A percentile compares a stretch with the other conserved stretches of the same genome.
These are phyloP conservation scores for Tautogolabrus adspersus DNA, from an alignment of 2,113 vertebrate genomes.

Conservation along the genomic window DNA sequence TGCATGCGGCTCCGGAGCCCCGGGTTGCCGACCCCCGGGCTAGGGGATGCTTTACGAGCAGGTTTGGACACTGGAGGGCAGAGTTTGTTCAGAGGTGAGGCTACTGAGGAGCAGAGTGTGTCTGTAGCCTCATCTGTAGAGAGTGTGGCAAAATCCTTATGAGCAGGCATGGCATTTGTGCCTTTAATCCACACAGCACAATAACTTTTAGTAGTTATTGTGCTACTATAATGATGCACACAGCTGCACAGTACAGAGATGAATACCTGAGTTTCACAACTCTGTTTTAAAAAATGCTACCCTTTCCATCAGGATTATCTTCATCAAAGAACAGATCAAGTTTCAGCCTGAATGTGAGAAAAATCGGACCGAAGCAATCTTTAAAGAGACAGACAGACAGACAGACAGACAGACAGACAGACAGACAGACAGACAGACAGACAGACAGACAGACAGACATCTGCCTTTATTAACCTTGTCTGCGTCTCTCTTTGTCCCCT, in stretches of 20 bases:
- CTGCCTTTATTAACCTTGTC: constrained; percentile 72
- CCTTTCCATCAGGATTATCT: constrained; percentile 22
- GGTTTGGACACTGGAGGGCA: too few species aligned
- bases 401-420: constrained; percentile 41
- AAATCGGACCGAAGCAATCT: constrained; percentile 13
- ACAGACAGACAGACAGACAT: constrained; percentile 47
- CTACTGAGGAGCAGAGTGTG: too few species aligned
- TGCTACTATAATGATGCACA: constrained; percentile 6
- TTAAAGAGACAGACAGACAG: constrained; percentile 47
- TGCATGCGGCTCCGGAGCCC: too few species aligned
- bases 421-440: constrained; percentile 48
- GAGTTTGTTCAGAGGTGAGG: too few species aligned
- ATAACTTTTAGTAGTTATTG: constrained; percentile 14
- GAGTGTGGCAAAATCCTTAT: too few species aligned
- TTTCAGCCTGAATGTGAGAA: constrained; percentile 21
- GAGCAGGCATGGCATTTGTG: neutral
- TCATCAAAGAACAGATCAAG: constrained; percentile 16
- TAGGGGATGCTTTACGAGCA: too few species aligned
- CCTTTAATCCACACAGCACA: constrained; percentile 30
- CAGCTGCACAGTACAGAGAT: constrained; percentile 5
- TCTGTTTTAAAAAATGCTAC: constrained; percentile 30
- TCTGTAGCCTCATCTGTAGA: too few species aligned
- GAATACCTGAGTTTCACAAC: neutral
- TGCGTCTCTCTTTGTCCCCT: constrained; percentile 41
- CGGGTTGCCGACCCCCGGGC: too few species aligned